Conservation (phyloP, 2,888 invertebrate genomes). For the Peribatodes rhomboidaria region DNA sequence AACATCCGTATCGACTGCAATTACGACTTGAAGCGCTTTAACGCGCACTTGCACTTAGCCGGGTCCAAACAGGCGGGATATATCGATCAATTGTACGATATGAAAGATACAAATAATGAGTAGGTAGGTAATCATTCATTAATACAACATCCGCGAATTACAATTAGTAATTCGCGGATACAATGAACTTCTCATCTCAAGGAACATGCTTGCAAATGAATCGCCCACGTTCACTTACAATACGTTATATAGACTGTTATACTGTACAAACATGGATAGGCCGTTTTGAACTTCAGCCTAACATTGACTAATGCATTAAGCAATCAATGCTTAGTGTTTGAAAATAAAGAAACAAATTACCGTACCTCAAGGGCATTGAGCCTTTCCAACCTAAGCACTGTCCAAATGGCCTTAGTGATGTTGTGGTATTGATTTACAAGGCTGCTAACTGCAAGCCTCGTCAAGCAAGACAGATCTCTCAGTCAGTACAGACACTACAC, state of each 20-base stretch:
- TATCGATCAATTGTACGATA: constrained; percentile 12
- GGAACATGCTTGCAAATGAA: constrained; percentile 22
- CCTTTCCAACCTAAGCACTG: constrained; percentile 53
- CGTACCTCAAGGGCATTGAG: constrained; percentile 43
- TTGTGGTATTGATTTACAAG: constrained; percentile 59
- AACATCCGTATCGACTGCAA: constrained; percentile 40
- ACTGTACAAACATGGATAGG: constrained; percentile 28
- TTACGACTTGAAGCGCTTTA: constrained; percentile 62
- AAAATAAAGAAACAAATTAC: constrained; percentile 33
- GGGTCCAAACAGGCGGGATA: constrained; percentile 52
- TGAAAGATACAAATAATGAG: not conserved
- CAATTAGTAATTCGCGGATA: too few species aligned
- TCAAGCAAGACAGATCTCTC: constrained; percentile 58
- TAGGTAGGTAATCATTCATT: constrained; percentile 4
- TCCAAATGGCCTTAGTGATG: constrained; percentile 48
- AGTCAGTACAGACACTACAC: constrained; percentile 60
- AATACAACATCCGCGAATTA: constrained; percentile 25
- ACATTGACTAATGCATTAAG: constrained; percentile 33
- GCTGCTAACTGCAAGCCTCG: constrained; percentile 55
- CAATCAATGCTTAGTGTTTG: constrained; percentile 42
- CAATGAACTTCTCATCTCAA: constrained; percentile 21
- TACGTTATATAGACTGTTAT: constrained; percentile 8
- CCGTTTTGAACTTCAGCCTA: constrained; percentile 20
- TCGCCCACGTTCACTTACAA: constrained; percentile 32
- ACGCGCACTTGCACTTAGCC: constrained; percentile 65